phyloP scores from a whole-genome alignment of 2,797 vertebrate species.

The Melanotaenia nigrans region DNA sequence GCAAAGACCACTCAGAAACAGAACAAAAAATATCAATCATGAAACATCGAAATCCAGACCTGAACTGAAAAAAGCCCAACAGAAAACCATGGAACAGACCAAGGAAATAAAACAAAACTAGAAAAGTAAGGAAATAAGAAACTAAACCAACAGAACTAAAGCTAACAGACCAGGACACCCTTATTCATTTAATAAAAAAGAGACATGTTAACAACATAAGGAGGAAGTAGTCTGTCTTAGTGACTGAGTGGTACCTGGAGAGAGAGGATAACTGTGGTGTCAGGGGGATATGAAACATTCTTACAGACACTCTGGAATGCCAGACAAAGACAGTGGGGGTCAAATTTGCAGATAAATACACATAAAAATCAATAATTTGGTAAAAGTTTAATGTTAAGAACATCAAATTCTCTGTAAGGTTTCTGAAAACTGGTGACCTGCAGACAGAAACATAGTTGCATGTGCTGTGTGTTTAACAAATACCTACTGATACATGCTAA shows the following conservation, averaged over 20 bases:
- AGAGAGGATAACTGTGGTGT: slow-evolving; percentile 63
- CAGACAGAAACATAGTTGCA: slow-evolving; percentile 36
- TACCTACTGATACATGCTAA: slow-evolving; percentile 36
- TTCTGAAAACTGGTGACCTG: slow-evolving; percentile 37
- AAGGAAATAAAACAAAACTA: neutral
- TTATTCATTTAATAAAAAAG: slow-evolving; percentile 48
- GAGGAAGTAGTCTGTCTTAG: slow-evolving; percentile 51
- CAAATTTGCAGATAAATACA: slow-evolving; percentile 49
- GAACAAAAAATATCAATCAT: neutral
- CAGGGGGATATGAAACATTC: slow-evolving; percentile 50
- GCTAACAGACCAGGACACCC: neutral
- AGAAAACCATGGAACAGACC: neutral
- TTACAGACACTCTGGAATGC: slow-evolving; percentile 48
- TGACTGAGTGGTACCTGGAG: slow-evolving; percentile 60
- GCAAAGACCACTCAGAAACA: neutral
- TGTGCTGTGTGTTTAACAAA: slow-evolving; percentile 52
- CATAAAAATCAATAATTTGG: slow-evolving; percentile 38
- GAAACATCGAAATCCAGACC: neutral
- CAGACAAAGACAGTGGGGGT: slow-evolving; percentile 61
- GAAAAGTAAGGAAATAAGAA: neutral
- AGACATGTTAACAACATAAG: slow-evolving; percentile 59
- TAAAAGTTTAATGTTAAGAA: slow-evolving; percentile 44
- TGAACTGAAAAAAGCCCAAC: neutral
- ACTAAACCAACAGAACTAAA: neutral
- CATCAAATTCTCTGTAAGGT: slow-evolving; percentile 20